phyloP scores from a whole-genome alignment of 23 tunicate genomes.

The Ascidia mentula region DNA sequence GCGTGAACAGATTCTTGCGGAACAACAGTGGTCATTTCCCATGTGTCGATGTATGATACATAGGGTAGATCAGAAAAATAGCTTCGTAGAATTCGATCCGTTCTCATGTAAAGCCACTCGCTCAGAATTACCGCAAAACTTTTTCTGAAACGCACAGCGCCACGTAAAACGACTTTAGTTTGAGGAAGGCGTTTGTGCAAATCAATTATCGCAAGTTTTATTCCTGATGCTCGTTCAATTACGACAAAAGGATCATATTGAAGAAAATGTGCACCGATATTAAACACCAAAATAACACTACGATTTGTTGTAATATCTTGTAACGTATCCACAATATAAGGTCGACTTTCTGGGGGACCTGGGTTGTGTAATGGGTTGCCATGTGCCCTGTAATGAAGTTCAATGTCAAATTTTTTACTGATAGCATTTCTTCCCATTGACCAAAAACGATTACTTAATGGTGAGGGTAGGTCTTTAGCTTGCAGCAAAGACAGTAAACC shows the following conservation, averaged over 20 bases:
- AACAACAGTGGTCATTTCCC: neutral
- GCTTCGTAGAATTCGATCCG: neutral
- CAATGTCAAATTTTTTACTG: conserved; percentile 9
- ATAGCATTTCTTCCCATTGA: conserved; percentile 5
- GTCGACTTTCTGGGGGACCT: conserved; percentile 30
- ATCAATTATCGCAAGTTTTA: conserved; percentile 13
- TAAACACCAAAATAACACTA: conserved; percentile 31
- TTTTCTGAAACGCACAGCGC: neutral
- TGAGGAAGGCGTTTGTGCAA: conserved; percentile 5
- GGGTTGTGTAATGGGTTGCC: conserved; percentile 55
- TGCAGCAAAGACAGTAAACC: neutral
- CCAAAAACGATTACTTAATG: conserved; percentile 5
- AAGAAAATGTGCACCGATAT: conserved; percentile 40
- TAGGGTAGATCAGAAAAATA: neutral
- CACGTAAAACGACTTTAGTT: neutral
- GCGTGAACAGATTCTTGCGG: neutral
- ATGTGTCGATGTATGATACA: neutral
- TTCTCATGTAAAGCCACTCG: conserved; percentile 1
- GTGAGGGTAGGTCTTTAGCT: conserved; percentile 11
- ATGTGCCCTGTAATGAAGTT: conserved; percentile 53
- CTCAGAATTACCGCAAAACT: neutral
- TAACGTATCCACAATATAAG: conserved; percentile 32
- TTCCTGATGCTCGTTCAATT: conserved; percentile 21
- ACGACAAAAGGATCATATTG: conserved; percentile 21
- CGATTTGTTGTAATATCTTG: conserved; percentile 10